Evolutionary conservation across 2,797 vertebrate genomes (phyloP).

Genomic region (Rhynchotus rufescens): DNA sequence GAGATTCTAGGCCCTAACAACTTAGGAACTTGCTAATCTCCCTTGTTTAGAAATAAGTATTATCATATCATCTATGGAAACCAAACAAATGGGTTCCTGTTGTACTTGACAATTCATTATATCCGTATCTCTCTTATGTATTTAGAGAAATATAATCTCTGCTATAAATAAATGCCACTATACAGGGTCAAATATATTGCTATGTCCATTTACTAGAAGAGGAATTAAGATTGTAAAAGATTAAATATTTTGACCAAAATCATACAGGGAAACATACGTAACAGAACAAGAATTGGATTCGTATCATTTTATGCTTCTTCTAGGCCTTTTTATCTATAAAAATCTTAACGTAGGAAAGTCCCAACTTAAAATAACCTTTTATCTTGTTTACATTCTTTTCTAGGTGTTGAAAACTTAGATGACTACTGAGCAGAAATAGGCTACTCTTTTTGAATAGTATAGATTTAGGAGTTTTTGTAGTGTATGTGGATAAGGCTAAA

Average conservation of each 20-base stretch:
- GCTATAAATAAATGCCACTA: background rate
- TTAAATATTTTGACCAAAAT: background rate
- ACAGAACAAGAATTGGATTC: background rate
- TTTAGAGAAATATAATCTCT: background rate
- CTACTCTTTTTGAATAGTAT: background rate
- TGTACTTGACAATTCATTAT: background rate
- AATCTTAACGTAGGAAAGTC: background rate
- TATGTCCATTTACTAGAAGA: background rate
- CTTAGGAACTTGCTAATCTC: background rate
- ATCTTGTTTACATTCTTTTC: background rate
- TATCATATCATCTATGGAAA: background rate
- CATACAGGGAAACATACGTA: background rate
- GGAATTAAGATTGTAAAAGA: background rate
- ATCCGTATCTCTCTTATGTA: background rate
- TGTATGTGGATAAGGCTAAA: background rate
- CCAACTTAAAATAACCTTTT: background rate
- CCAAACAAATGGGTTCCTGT: rapidly evolving
- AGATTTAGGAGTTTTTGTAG: background rate
- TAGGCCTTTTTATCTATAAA: background rate
- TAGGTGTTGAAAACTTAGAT: background rate
- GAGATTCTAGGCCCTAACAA: background rate
- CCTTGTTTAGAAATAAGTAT: background rate
- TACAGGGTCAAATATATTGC: background rate
- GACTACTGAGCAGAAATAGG: background rate
- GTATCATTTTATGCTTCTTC: background rate